Percentiles rank a stretch among this genome's conserved stretches.
Evolutionary conservation across 23 tunicate species (phyloP).

Genomic region (Botrylloides violaceus): DNA sequence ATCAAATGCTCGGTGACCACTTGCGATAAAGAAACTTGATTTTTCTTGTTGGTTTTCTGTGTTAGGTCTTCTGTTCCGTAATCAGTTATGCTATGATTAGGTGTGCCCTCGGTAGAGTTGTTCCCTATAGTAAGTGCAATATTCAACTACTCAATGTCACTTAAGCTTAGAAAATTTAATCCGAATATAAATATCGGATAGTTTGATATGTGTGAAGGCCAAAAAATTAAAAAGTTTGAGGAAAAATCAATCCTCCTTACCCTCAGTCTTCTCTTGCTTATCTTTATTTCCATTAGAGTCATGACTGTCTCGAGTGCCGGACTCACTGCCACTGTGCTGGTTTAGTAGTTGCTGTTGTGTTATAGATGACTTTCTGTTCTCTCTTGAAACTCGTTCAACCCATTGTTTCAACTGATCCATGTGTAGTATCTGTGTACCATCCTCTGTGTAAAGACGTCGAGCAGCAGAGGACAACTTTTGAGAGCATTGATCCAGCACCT

Average conservation of each 20-base stretch:
- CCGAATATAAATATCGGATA: too few relatives aligned
- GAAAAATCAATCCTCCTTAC: too few relatives aligned
- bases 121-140: conserved; percentile 39
- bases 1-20: not conserved
- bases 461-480: conserved; percentile 74
- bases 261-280: too few relatives aligned
- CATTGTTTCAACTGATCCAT: conserved; percentile 79
- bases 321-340: too few relatives aligned
- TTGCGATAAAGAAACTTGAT: not conserved
- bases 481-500: conserved; percentile 82
- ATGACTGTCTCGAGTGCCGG: too few relatives aligned
- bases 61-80: conserved; percentile 32
- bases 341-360: too few relatives aligned
- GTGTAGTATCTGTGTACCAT: conserved; percentile 79
- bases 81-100: conserved; percentile 55
- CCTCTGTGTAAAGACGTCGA: conserved; percentile 66
- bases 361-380: too few relatives aligned
- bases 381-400: conserved; percentile 38
- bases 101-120: conserved; percentile 75
- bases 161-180: too few relatives aligned
- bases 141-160: too few relatives aligned
- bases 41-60: not conserved
- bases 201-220: too few relatives aligned
- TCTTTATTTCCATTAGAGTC: too few relatives aligned
- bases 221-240: too few relatives aligned